Percentiles rank a stretch among this genome's conserved stretches.
phyloP scores from a whole-genome alignment of 2,113 vertebrate species.

The Thermophis baileyi region DNA sequence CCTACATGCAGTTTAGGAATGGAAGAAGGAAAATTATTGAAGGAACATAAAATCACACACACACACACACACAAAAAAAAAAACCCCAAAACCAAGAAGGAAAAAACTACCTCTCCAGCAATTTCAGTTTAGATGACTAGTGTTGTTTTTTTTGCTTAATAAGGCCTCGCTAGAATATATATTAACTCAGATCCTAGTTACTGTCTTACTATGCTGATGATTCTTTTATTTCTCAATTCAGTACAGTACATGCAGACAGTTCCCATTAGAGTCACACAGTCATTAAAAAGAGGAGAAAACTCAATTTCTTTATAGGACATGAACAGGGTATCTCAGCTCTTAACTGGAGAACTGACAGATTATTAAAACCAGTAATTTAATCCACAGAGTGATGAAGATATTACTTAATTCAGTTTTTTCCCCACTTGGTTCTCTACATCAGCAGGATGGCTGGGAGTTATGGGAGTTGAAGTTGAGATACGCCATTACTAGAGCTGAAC shows the following conservation, averaged over 20 bases:
- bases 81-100: neutral
- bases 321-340: too few species aligned
- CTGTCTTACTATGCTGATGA: neutral
- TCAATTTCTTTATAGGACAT: neutral
- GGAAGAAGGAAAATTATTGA: neutral
- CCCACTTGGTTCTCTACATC: neutral
- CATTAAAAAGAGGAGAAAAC: neutral
- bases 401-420: neutral
- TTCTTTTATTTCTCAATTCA: neutral
- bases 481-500: neutral
- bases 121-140: neutral
- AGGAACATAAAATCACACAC: neutral
- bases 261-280: too few species aligned
- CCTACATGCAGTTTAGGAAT: neutral
- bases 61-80: too few species aligned
- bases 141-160: constrained; percentile 24
- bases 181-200: constrained; percentile 25
- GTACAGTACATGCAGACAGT: neutral
- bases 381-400: neutral
- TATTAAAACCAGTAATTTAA: neutral
- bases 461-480: neutral
- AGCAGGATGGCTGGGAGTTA: neutral
- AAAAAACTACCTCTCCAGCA: neutral
- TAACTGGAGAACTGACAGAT: neutral
- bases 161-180: constrained; percentile 23